Percentiles rank a stretch among this genome's conserved stretches.
Conservation (phyloP, 2,888 invertebrate species). For the Belgica antarctica region DNA sequence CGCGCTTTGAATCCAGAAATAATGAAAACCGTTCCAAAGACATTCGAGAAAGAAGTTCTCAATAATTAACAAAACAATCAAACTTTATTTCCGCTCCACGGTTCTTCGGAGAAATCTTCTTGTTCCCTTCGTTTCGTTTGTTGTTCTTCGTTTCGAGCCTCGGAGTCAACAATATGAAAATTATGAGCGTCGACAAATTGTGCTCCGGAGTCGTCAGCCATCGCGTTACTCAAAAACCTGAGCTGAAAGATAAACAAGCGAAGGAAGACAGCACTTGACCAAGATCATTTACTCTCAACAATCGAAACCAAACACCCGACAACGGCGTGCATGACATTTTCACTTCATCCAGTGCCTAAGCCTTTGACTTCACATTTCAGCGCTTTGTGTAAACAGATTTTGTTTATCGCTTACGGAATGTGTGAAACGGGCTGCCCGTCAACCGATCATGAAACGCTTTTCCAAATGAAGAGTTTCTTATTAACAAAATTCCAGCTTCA, state of each 20-base stretch:
- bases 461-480: no score
- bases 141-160: neutral
- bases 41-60: slow-evolving; percentile 14
- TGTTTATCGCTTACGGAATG: no score
- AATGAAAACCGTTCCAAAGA: neutral
- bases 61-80: slow-evolving; percentile 43
- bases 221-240: neutral
- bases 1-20: neutral
- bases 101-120: neutral
- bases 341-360: neutral
- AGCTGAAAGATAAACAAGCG: neutral
- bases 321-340: neutral
- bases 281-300: neutral
- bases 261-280: neutral
- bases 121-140: neutral
- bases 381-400: no score
- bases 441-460: no score
- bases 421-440: no score
- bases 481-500: no score
- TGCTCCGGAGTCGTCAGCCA: neutral
- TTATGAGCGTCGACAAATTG: neutral
- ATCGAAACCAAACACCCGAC: neutral
- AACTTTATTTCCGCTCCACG: slow-evolving; percentile 39
- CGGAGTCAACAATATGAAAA: neutral
- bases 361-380: neutral